Base-by-base conservation (phyloP, 2,888 invertebrate species). In the Leptinotarsa rubiginosa region DNA sequence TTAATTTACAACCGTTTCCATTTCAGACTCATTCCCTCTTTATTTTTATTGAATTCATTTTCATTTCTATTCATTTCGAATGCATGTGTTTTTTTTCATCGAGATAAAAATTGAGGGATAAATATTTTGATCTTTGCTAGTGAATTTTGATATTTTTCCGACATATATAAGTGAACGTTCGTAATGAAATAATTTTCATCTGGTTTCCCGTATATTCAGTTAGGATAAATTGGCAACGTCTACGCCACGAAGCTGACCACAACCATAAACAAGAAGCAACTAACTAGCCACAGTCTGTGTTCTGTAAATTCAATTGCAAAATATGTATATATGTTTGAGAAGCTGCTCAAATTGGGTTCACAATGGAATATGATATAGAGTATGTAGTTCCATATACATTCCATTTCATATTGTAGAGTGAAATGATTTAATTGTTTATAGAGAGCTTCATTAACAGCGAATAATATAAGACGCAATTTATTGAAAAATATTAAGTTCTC, bases 181-280 rank as follows among this genome's bases (percentile, higher is more conserved):
- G 62, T n/a, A 31, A 41, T 31, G 10, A 31, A n/a, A 25, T 62
- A 62, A 41, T 62, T 41, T 62, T 16, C 62, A 25, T 31, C 62
- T 7, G 25, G 41, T 31, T 31, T 31, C 18, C 62, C n/a, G n/a
- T 62, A n/a, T 31, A 62, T 10, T 41, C 62, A 31, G n/a, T 31
- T 54, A 54, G 31, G 20, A 71, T 71, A 65, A 66, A 71, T 71
- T 71, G 65, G 54, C 52, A 65, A 65, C 71, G 71, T 65, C 71
- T 71, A 18, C 65, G 18, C 71, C 31, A 22, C 65, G 18, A 22
- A 13, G 22, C 54, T 52, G 16, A 70, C 71, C 71, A 56, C 65
- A 65, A 31, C 65, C 52, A 65, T 71, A 54, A 71, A 69, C 68
- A 68, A 54, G 31, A 25, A 62, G 47, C 54, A 54, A 54, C 31